A percentile compares a stretch with the other conserved stretches of the same genome.
Conservation (phyloP, 2,797 vertebrate species). For the Eulemur mongoz region DNA sequence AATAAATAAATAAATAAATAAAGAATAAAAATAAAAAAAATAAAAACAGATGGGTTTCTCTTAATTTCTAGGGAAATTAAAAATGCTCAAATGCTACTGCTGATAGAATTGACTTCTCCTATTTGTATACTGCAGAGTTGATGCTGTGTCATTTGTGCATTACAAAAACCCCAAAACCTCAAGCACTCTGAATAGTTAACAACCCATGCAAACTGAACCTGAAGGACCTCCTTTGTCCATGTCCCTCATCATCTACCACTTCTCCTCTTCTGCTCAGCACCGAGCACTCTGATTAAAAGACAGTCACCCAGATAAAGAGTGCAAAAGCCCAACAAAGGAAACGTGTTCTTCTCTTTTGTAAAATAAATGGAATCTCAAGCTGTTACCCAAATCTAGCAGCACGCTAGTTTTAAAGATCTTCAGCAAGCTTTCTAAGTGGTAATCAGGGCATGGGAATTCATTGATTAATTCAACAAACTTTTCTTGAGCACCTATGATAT, state of each 20-base stretch:
- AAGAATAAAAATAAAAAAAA: too few relatives aligned
- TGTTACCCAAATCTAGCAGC: neutral
- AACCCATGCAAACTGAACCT: neutral
- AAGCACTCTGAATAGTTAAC: neutral
- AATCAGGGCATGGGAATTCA: neutral
- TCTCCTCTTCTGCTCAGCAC: neutral
- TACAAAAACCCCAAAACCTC: conserved; percentile 26
- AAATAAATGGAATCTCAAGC: neutral
- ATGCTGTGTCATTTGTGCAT: neutral
- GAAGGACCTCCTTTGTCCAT: neutral
- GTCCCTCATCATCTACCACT: neutral
- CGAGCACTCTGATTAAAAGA: neutral
- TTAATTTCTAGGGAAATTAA: conserved; percentile 43
- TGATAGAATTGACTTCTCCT: conserved; percentile 22
- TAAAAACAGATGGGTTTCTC: conserved; percentile 42
- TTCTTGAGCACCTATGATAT: neutral
- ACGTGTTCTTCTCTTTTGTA: neutral
- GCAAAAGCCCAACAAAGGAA: neutral
- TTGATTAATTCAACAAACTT: neutral
- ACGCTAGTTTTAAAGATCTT: neutral
- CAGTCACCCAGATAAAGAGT: neutral
- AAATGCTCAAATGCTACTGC: conserved; percentile 25
- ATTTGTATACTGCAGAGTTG: neutral
- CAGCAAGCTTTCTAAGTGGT: neutral
- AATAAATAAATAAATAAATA: too few relatives aligned